Conservation (phyloP, 2,888 invertebrate species). For the Acanthosepion pharaonis region DNA sequence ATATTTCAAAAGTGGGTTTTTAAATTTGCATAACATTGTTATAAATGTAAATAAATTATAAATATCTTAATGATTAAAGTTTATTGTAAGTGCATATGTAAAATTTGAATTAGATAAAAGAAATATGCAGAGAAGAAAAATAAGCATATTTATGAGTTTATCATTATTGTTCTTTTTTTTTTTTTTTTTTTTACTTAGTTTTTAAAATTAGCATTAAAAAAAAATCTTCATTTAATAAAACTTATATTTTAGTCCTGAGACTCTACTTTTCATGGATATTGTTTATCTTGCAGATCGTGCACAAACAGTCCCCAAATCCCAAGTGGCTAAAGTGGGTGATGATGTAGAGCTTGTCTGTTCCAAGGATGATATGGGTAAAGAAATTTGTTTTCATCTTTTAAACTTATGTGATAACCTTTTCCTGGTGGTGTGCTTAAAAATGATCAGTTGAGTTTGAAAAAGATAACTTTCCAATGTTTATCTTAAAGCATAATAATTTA, state of each 20-base stretch:
- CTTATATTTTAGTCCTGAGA: not conserved
- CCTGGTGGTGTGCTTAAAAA: not conserved
- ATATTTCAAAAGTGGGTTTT: not conserved
- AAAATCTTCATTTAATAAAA: not conserved
- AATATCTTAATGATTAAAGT: too few species aligned
- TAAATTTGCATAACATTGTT: not conserved
- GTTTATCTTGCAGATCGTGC: not conserved
- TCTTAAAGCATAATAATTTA: not conserved
- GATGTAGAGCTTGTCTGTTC: conserved; percentile 45
- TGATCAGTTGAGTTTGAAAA: not conserved
- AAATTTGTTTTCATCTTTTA: not conserved
- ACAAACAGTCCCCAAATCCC: conserved; percentile 36
- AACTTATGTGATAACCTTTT: too few species aligned
- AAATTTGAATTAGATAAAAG: too few species aligned
- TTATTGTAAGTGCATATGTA: too few species aligned
- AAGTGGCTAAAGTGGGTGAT: conserved; percentile 41
- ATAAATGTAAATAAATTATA: too few species aligned
- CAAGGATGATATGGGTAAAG: conserved; percentile 35
- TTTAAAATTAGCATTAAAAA: not conserved
- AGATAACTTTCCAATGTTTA: not conserved
- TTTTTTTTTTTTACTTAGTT: not conserved
- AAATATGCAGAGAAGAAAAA: not conserved
- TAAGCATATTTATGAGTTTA: not conserved
- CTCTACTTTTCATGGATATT: not conserved
- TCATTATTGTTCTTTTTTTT: not conserved